These are phyloP conservation scores for Argyresthia goedartella DNA, from an alignment of 2,888 invertebrate species.

Conservation along the genomic window DNA sequence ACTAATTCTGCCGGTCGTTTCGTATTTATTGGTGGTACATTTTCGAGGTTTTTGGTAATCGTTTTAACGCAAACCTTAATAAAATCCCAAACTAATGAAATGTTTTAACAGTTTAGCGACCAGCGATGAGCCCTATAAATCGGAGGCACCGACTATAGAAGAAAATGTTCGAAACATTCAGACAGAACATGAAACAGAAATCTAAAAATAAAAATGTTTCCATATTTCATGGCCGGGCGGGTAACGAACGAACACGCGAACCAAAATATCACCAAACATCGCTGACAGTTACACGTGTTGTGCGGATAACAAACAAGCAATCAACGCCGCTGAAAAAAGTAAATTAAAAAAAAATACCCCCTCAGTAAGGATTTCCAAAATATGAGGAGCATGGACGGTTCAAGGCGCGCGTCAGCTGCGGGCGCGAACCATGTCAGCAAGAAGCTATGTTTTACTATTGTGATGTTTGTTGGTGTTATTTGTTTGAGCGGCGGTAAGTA, in stretches of 20 bases:
- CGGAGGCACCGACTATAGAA: too few species aligned
- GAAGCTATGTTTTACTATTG: conserved; percentile 39
- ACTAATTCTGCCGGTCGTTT: too few species aligned
- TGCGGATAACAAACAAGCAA: neutral
- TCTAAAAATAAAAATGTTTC: conserved; percentile 37
- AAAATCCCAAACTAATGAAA: too few species aligned
- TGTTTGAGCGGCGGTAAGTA: conserved; percentile 53
- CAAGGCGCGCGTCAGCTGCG: conserved; percentile 20
- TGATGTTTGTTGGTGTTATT: conserved; percentile 40
- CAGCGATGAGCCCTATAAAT: too few species aligned
- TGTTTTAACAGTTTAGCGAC: too few species aligned
- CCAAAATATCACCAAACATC: conserved; percentile 12
- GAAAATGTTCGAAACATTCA: too few species aligned
- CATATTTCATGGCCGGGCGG: conserved; percentile 35
- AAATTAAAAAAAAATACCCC: neutral
- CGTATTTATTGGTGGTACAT: too few species aligned
- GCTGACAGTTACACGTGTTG: neutral
- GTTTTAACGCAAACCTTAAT: too few species aligned
- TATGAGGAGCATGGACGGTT: neutral
- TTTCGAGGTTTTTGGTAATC: too few species aligned
- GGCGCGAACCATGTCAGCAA: conserved; percentile 33
- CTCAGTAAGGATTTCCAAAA: too few species aligned
- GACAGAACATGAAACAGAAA: neutral
- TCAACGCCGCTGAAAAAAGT: neutral
- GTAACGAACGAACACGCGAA: conserved; percentile 11